Conservation (phyloP, 2,797 vertebrate species). For the Bryconaethiops microstoma region DNA sequence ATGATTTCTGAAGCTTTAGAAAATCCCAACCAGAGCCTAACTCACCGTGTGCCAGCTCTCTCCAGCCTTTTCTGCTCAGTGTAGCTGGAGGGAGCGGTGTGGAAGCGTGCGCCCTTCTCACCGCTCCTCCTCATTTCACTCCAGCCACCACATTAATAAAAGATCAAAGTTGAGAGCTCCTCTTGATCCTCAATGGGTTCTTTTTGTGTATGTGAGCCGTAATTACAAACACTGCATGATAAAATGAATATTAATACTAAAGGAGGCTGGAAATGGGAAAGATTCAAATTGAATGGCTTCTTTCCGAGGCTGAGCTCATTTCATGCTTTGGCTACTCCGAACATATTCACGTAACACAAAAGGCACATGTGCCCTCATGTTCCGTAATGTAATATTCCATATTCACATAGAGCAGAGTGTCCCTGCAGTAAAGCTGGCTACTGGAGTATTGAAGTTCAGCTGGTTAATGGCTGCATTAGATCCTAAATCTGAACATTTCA, state of each 20-base stretch:
- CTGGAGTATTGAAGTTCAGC: conserved; percentile 15
- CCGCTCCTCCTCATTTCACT: conserved; percentile 53
- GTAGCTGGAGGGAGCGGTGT: not conserved
- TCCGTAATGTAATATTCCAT: conserved; percentile 43
- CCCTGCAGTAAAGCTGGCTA: not conserved
- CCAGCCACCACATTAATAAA: conserved; percentile 71
- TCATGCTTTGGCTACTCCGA: conserved; percentile 81
- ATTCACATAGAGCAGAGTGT: conserved; percentile 44
- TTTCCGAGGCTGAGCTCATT: conserved; percentile 77
- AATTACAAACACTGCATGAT: conserved; percentile 81
- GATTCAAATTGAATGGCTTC: conserved; percentile 60
- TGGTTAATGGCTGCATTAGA: conserved; percentile 13
- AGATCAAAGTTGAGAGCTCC: conserved; percentile 74
- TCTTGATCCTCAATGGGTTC: conserved; percentile 65
- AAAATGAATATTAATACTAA: conserved; percentile 76
- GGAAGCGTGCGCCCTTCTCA: conserved; percentile 54
- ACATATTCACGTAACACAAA: conserved; percentile 76
- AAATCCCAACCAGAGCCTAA: conserved; percentile 8
- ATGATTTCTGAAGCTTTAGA: conserved; percentile 20
- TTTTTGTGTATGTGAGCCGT: conserved; percentile 63
- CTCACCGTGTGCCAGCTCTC: not conserved
- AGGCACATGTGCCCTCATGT: conserved; percentile 39
- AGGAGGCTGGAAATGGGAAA: conserved; percentile 54
- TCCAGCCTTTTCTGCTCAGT: not conserved
- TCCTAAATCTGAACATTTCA: conserved; percentile 9